A percentile compares a stretch with the other conserved stretches of the same genome.
These are phyloP conservation scores for Mionectes macconnelli DNA, from an alignment of 2,113 vertebrate species.

Conservation along the genomic window DNA sequence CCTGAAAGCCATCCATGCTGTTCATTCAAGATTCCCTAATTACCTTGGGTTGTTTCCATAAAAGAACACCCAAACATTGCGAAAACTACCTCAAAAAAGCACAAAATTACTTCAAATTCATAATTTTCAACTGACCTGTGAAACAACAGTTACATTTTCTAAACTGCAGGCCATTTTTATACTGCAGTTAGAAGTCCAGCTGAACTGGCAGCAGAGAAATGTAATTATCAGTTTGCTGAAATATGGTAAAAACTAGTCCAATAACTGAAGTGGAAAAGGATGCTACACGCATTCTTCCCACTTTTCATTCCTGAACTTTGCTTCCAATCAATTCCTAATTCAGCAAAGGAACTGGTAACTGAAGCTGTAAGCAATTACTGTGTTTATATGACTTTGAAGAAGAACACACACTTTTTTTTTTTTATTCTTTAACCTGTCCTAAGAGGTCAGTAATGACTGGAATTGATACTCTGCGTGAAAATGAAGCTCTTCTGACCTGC, in stretches of 20 bases:
- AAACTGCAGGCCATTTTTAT: not conserved
- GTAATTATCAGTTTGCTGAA: not conserved
- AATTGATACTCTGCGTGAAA: not conserved
- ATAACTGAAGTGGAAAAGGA: not conserved
- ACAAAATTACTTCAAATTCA: not conserved
- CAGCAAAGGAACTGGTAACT: not conserved
- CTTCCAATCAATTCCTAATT: not conserved
- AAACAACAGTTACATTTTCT: not conserved
- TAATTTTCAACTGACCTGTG: not conserved
- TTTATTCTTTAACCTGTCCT: not conserved
- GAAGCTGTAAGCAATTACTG: not conserved
- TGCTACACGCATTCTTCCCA: not conserved
- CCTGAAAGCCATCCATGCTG: not conserved
- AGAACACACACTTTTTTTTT: fast-evolving
- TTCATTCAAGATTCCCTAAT: not conserved
- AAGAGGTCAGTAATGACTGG: not conserved
- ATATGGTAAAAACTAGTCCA: not conserved
- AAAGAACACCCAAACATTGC: not conserved
- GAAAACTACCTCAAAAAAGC: not conserved
- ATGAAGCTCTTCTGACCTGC: constrained; percentile 78
- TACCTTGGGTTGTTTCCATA: not conserved
- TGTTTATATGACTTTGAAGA: fast-evolving
- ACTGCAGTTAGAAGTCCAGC: not conserved
- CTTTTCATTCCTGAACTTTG: not conserved
- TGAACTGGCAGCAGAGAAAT: not conserved